Percentiles rank a stretch among this genome's conserved stretches.
Evolutionary conservation across 2,888 invertebrate species (phyloP).

Genomic region (Sarcophaga subvicina): DNA sequence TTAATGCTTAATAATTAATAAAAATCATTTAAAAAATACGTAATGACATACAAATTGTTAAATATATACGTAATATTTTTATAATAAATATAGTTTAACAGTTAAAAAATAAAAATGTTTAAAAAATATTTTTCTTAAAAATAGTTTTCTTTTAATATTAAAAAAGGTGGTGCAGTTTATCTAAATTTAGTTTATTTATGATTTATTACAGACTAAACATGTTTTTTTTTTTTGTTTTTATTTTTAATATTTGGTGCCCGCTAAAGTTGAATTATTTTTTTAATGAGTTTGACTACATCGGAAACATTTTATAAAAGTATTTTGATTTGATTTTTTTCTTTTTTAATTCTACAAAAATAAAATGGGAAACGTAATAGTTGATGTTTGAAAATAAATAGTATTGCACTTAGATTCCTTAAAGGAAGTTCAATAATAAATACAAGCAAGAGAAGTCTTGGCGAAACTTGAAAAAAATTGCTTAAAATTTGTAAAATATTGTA

Average conservation of each 20-base stretch:
- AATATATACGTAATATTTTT: neutral
- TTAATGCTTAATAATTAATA: no score
- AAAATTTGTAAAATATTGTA: no score
- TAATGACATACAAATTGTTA: no score
- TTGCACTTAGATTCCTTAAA: no score
- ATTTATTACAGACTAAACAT: constrained; percentile 27
- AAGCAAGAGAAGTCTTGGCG: no score
- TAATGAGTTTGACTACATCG: neutral
- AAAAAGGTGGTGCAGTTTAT: constrained; percentile 43
- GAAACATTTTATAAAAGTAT: neutral
- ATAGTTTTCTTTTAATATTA: neutral
- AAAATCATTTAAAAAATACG: no score
- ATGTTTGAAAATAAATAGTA: neutral
- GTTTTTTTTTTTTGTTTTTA: neutral
- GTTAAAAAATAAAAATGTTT: neutral
- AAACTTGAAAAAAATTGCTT: no score
- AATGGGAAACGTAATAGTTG: neutral
- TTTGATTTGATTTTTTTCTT: neutral
- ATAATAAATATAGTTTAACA: neutral
- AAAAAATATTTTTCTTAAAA: neutral
- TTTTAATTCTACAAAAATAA: no score
- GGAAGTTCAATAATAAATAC: no score
- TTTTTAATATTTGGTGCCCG: constrained; percentile 29
- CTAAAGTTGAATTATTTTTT: neutral
- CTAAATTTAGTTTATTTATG: neutral